Conservation (phyloP, 1,140 invertebrate genomes). For the Pogonomyrmex barbatus region DNA sequence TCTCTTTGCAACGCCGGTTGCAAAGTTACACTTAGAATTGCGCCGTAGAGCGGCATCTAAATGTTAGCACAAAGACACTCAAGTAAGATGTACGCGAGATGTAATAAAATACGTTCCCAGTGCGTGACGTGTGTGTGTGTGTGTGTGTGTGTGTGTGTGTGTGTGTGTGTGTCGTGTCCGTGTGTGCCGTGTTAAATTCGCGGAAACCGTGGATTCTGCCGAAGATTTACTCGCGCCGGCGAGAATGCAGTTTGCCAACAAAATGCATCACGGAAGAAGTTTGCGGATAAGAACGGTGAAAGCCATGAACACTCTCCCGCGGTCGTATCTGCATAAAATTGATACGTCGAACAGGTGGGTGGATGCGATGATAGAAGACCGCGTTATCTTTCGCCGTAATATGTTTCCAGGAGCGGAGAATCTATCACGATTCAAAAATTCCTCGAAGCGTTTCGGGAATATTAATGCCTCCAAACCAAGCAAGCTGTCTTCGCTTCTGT, state of each 20-base stretch:
- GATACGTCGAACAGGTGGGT: constrained; percentile 61
- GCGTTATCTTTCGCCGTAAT: constrained; percentile 54
- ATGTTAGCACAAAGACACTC: constrained; percentile 15
- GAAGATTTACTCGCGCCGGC: constrained; percentile 35
- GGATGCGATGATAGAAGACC: constrained; percentile 54
- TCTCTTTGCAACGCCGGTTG: no score
- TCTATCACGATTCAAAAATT: constrained; percentile 61
- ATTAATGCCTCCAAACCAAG: constrained; percentile 19
- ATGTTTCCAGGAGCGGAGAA: constrained; percentile 36
- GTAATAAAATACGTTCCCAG: constrained; percentile 15
- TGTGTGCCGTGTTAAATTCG: neutral
- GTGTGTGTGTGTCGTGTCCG: no score
- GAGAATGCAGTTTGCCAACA: constrained; percentile 7
- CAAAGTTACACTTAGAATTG: constrained; percentile 4
- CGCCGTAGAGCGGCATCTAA: neutral
- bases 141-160: no score
- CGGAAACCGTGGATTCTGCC: neutral
- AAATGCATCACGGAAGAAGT: constrained; percentile 3
- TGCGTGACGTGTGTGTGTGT: neutral
- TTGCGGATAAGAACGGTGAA: constrained; percentile 26
- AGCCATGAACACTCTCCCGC: constrained; percentile 21
- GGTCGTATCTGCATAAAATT: constrained; percentile 56
- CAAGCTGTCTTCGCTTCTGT: constrained; percentile 22
- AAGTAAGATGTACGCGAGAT: neutral
- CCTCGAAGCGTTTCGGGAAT: constrained; percentile 23